These are phyloP conservation scores for Xenopus laevis DNA, from an alignment of 2,113 vertebrate genomes.

Conservation along the genomic window DNA sequence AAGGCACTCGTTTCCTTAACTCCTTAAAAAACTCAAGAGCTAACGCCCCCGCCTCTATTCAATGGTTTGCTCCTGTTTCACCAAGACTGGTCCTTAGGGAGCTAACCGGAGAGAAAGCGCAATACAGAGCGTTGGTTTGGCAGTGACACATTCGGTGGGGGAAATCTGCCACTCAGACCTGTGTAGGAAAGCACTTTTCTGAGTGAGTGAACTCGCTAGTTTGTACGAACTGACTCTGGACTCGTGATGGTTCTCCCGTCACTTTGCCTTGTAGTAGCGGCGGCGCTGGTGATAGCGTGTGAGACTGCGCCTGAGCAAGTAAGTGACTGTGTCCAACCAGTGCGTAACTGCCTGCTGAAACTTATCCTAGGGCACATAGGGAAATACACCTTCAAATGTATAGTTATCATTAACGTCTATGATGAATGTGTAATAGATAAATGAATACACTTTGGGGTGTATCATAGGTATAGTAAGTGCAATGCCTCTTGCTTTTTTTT, in stretches of 20 bases:
- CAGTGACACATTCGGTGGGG: neutral
- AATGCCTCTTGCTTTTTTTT: no score
- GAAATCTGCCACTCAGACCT: neutral
- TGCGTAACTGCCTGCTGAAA: no score
- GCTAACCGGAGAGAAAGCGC: neutral
- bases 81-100: slow-evolving; percentile 22
- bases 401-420: no score
- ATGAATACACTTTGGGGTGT: no score
- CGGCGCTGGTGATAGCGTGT: slow-evolving; percentile 59
- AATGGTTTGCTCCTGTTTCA: neutral
- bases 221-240: slow-evolving; percentile 42
- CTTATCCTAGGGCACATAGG: no score
- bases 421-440: no score
- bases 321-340: slow-evolving; percentile 54
- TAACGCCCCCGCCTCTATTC: neutral
- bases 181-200: neutral
- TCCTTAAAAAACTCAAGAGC: no score
- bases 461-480: no score
- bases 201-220: slow-evolving; percentile 9
- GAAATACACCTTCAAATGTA: no score
- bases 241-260: slow-evolving; percentile 83
- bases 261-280: slow-evolving; percentile 70
- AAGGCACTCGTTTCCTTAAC: no score
- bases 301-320: slow-evolving; percentile 79
- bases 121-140: no score